phyloP scores from a whole-genome alignment of 2,797 vertebrate species.

The Thaleichthys pacificus region DNA sequence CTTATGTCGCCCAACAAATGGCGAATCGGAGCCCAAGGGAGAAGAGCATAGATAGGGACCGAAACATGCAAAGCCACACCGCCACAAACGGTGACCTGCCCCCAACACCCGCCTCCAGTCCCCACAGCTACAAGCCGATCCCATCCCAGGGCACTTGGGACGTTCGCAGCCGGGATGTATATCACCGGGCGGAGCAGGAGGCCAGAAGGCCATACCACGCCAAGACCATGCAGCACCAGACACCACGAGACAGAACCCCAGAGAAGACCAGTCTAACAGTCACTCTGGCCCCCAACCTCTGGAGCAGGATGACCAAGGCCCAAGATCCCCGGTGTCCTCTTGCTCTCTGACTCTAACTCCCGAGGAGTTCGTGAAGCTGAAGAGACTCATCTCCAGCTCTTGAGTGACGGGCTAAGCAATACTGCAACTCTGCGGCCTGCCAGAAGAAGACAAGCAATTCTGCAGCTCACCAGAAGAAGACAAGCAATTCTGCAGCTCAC shows the following conservation, averaged over 20 bases:
- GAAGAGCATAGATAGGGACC: conserved; percentile 4
- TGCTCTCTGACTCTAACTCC: conserved; percentile 2
- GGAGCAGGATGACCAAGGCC: conserved; percentile 20
- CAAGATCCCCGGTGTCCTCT: conserved; percentile 17
- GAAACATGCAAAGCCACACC: not conserved
- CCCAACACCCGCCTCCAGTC: not conserved
- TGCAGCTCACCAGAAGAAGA: too few relatives aligned
- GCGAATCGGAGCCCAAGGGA: not conserved
- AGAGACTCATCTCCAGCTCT: conserved; percentile 7
- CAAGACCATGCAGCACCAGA: conserved; percentile 28
- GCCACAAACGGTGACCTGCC: not conserved
- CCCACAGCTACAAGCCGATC: not conserved
- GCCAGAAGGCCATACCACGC: not conserved
- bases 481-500: too few relatives aligned
- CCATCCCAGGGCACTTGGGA: conserved; percentile 19
- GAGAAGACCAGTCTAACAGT: not conserved
- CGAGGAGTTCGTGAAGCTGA: conserved; percentile 11
- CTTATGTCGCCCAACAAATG: not conserved
- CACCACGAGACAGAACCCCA: conserved; percentile 11
- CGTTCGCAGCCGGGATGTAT: conserved; percentile 1
- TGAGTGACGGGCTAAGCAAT: not conserved
- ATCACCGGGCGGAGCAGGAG: conserved; percentile 13
- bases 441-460: too few relatives aligned
- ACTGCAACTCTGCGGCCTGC: not conserved
- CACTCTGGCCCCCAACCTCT: not conserved